phyloP scores from a whole-genome alignment of 2,113 vertebrate genomes.

The Carassius carassius region DNA sequence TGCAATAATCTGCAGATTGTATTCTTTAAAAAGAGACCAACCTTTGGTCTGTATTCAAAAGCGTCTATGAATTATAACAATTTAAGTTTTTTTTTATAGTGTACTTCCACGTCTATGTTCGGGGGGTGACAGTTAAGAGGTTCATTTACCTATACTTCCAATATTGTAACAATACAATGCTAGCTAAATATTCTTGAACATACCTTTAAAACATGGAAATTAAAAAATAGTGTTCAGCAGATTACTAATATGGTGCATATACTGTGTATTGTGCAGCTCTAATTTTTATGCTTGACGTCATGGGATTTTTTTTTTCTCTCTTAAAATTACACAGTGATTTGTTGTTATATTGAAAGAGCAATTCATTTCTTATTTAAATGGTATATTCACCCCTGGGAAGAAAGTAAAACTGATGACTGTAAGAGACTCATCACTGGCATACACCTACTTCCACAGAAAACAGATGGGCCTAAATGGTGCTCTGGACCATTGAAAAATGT shows the following conservation, averaged over 20 bases:
- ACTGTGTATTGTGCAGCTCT: neutral
- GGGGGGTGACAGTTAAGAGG: too few species aligned
- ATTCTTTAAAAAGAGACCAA: too few species aligned
- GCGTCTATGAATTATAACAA: too few species aligned
- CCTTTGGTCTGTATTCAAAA: too few species aligned
- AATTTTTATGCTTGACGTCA: neutral
- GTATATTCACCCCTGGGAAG: neutral
- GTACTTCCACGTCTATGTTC: too few species aligned
- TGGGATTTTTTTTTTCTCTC: neutral
- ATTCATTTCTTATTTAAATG: neutral
- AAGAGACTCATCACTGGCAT: slow-evolving; percentile 40
- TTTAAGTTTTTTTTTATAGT: too few species aligned
- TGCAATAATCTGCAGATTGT: too few species aligned
- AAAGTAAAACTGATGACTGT: slow-evolving; percentile 32
- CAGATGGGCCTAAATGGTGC: slow-evolving; percentile 46
- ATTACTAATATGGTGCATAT: neutral
- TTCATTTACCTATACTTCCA: neutral
- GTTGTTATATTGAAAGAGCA: neutral
- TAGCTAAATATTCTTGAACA: neutral
- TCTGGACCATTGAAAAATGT: slow-evolving; percentile 13
- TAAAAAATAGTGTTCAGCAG: neutral
- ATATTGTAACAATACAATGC: neutral
- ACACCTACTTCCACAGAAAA: slow-evolving; percentile 34
- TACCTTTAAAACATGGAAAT: neutral
- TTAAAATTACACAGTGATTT: neutral